These are phyloP conservation scores for Lathronympha strigana DNA, from an alignment of 2,888 invertebrate genomes.

Conservation along the genomic window DNA sequence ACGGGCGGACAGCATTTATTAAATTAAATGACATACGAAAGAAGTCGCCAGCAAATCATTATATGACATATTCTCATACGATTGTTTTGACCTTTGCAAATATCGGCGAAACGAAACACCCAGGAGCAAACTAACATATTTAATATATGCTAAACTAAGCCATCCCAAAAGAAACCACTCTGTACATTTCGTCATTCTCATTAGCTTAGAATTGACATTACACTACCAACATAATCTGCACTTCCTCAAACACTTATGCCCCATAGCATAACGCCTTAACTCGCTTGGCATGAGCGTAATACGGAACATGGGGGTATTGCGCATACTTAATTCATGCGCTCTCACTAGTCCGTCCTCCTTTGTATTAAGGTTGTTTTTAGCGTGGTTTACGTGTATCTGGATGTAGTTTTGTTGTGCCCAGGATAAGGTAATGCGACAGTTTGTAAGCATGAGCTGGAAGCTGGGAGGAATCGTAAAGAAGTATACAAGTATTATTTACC, in stretches of 20 bases:
- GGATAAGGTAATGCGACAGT: constrained; percentile 82
- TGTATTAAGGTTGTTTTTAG: constrained; percentile 40
- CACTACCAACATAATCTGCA: constrained; percentile 50
- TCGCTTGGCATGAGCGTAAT: constrained; percentile 7
- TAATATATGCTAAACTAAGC: constrained; percentile 55
- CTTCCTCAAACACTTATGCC: constrained; percentile 51
- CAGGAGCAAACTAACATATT: constrained; percentile 33
- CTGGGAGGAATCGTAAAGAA: constrained; percentile 69
- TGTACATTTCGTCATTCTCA: constrained; percentile 70
- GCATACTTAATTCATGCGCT: constrained; percentile 40
- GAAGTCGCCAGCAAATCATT: too few species aligned
- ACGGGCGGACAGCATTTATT: too few species aligned
- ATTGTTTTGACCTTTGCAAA: too few species aligned
- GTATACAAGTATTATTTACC: constrained; percentile 70
- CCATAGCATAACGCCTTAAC: constrained; percentile 24
- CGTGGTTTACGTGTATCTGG: constrained; percentile 11
- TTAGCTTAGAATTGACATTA: constrained; percentile 78
- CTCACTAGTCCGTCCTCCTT: constrained; percentile 9
- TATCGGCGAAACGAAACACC: too few species aligned
- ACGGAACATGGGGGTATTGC: constrained; percentile 6
- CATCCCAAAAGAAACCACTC: constrained; percentile 64
- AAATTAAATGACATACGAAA: too few species aligned
- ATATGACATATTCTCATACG: too few species aligned
- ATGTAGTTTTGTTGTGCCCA: constrained; percentile 64
- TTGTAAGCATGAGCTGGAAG: constrained; percentile 80